Conservation (phyloP, 2,888 invertebrate species). For the Leptopterna dolabrata region DNA sequence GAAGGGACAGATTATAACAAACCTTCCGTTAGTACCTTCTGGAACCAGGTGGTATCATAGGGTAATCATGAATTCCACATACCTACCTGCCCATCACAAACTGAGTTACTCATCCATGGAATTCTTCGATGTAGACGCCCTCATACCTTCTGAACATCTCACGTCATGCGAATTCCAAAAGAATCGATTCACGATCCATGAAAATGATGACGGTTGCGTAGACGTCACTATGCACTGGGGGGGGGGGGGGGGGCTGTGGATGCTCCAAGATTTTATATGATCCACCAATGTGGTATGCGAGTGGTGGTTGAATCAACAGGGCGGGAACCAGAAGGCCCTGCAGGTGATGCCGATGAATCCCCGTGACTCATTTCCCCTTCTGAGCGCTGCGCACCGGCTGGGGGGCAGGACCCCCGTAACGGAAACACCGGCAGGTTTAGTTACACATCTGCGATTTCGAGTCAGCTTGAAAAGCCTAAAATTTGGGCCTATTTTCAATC, state of each 20-base stretch:
- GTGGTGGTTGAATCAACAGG: conserved; percentile 7
- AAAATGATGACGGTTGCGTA: background rate
- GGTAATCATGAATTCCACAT: no score
- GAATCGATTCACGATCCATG: background rate
- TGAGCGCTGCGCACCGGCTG: background rate
- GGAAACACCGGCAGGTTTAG: background rate
- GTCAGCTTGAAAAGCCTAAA: no score
- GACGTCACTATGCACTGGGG: background rate
- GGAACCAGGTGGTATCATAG: no score
- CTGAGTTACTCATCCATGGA: no score
- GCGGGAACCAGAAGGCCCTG: background rate
- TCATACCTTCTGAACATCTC: background rate
- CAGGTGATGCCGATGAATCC: conserved; percentile 9
- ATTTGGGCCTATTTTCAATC: no score
- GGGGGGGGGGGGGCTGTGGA: background rate
- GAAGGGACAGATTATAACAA: no score
- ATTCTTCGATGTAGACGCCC: no score
- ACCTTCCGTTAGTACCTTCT: no score
- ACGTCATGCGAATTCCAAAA: background rate
- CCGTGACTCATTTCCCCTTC: conserved; percentile 6
- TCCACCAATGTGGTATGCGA: background rate
- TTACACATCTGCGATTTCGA: no score
- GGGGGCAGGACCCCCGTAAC: background rate
- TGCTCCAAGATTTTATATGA: background rate
- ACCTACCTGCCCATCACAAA: no score